Conservation (phyloP, 2,797 vertebrate genomes). For the Tragopan temminckii region DNA sequence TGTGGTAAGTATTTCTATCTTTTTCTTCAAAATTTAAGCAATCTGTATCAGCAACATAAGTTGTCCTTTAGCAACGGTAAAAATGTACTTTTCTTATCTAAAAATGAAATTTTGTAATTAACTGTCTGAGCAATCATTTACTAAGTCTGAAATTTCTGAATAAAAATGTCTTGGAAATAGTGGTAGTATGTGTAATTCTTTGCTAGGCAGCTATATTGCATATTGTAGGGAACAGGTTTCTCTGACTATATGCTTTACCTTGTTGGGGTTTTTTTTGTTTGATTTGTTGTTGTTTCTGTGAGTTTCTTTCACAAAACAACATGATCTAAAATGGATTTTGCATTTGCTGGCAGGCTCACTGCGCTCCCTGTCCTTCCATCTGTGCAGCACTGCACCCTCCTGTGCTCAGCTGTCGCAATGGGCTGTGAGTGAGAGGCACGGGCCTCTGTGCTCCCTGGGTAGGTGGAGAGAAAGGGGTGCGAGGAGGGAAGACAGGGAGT, state of each 20-base stretch:
- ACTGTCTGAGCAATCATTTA: background rate
- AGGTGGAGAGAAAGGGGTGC: slow-evolving; percentile 51
- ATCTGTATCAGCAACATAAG: background rate
- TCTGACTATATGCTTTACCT: background rate
- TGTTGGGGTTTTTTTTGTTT: background rate
- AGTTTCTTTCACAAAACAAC: background rate
- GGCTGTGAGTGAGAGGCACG: background rate
- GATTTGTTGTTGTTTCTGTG: background rate
- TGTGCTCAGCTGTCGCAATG: slow-evolving; percentile 62
- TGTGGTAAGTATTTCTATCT: slow-evolving; percentile 86
- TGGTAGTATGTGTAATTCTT: background rate
- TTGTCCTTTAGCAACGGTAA: background rate
- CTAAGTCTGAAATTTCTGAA: background rate
- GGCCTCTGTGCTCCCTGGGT: slow-evolving; percentile 49
- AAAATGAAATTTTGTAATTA: background rate
- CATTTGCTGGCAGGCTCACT: background rate
- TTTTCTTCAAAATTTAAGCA: background rate
- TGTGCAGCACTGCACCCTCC: slow-evolving; percentile 14
- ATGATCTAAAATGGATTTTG: slow-evolving; percentile 18
- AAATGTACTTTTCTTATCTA: background rate
- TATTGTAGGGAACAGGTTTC: background rate
- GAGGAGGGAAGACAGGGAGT: slow-evolving; percentile 65
- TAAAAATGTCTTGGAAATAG: background rate
- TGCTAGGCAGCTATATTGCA: rapidly evolving
- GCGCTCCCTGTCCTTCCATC: background rate